Evolutionary conservation across 2,113 vertebrate genomes (phyloP).

Genomic region (Platysternon megacephalum): DNA sequence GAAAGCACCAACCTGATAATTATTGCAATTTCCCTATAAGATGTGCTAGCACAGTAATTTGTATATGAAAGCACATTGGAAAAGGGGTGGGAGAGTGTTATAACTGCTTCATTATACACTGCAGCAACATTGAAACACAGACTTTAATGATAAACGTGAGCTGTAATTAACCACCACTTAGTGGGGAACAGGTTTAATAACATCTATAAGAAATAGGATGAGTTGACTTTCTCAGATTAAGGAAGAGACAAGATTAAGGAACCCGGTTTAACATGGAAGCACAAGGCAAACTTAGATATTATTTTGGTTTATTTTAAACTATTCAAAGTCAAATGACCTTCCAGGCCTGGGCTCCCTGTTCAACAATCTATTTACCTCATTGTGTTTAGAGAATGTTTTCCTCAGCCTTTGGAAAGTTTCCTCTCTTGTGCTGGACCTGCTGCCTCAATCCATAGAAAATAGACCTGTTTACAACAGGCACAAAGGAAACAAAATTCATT

Average conservation of each 20-base stretch:
- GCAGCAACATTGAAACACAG: slow-evolving; percentile 20
- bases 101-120: not conserved
- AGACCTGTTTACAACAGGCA: not conserved
- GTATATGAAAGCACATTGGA: not conserved
- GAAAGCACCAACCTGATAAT: not conserved
- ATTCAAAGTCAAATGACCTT: slow-evolving; percentile 45
- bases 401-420: slow-evolving; percentile 4
- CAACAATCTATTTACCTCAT: not conserved
- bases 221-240: not conserved
- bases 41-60: not conserved
- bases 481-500: not conserved
- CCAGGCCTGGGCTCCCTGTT: not conserved
- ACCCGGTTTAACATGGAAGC: not conserved
- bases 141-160: not conserved
- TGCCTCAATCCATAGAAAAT: slow-evolving; percentile 13
- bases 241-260: not conserved
- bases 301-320: slow-evolving; percentile 6
- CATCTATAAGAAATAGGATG: not conserved
- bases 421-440: not conserved
- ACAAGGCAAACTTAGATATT: not conserved
- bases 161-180: not conserved
- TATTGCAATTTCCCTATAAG: not conserved
- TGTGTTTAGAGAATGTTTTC: slow-evolving; percentile 20
- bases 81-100: not conserved
- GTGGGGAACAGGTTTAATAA: not conserved